Evolutionary conservation across 2,113 vertebrate species (phyloP).

Genomic region (Caranx melampygus): DNA sequence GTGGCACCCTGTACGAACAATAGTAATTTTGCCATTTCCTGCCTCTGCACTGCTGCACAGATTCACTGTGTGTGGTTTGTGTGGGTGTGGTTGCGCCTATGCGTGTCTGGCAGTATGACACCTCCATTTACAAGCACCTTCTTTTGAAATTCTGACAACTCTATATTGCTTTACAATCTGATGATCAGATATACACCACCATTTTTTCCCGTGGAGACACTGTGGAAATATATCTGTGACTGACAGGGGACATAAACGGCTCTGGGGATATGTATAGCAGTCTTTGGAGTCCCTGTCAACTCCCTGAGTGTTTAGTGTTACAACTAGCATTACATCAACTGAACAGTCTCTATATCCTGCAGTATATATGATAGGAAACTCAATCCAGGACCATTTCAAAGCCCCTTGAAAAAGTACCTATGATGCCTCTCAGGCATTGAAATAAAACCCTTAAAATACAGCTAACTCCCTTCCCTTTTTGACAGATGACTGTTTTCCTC

Average conservation of each 20-base stretch:
- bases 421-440: slow-evolving; percentile 48
- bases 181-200: slow-evolving; percentile 49
- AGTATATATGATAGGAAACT: slow-evolving; percentile 52
- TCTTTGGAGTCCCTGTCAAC: slow-evolving; percentile 55
- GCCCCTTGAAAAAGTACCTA: slow-evolving; percentile 50
- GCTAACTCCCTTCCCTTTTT: slow-evolving; percentile 50
- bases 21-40: slow-evolving; percentile 20
- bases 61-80: slow-evolving; percentile 5
- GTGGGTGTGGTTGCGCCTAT: slow-evolving; percentile 23
- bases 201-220: slow-evolving; percentile 33
- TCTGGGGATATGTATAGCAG: slow-evolving; percentile 65
- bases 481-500: slow-evolving; percentile 47
- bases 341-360: slow-evolving; percentile 41
- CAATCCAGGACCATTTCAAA: slow-evolving; percentile 56
- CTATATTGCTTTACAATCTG: slow-evolving; percentile 41
- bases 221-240: slow-evolving; percentile 52
- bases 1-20: slow-evolving; percentile 29
- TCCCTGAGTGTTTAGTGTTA: slow-evolving; percentile 62
- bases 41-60: background rate
- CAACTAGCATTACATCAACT: slow-evolving; percentile 47
- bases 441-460: slow-evolving; percentile 62
- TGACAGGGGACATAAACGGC: slow-evolving; percentile 57
- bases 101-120: slow-evolving; percentile 28
- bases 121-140: slow-evolving; percentile 1
- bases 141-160: slow-evolving; percentile 43